Evolutionary conservation across 2,113 vertebrate species (phyloP).

Genomic region (Microtus pennsylvanicus): DNA sequence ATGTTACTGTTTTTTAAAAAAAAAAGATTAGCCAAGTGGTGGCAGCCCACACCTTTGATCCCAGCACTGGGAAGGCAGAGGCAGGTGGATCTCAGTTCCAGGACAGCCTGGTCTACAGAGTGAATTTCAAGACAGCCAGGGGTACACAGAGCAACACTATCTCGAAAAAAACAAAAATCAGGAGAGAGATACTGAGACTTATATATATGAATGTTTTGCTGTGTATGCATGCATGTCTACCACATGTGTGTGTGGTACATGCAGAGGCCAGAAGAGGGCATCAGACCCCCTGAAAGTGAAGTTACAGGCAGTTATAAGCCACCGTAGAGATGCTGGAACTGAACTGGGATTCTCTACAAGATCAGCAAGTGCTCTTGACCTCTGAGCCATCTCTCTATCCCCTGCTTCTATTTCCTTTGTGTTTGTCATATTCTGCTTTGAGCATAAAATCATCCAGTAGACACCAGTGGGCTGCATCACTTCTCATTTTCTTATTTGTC

Average conservation of each 20-base stretch:
- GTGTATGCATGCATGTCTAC: background rate
- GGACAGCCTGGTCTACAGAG: too few species aligned
- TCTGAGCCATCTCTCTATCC: background rate
- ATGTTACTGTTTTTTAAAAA: background rate
- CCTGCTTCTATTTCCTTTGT: background rate
- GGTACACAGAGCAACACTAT: too few species aligned
- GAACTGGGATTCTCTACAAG: background rate
- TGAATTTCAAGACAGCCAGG: too few species aligned
- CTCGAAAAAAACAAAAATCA: too few species aligned
- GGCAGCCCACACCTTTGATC: too few species aligned
- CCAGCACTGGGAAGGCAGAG: too few species aligned
- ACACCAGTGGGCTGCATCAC: background rate
- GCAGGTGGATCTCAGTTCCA: too few species aligned
- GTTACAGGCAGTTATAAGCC: background rate
- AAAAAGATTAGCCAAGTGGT: too few species aligned
- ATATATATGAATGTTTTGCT: background rate
- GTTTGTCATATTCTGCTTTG: background rate
- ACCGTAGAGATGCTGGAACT: background rate
- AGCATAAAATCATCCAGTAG: background rate
- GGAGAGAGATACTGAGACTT: background rate
- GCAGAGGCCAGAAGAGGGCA: background rate
- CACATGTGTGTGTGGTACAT: background rate
- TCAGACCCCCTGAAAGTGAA: background rate
- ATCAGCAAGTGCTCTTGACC: background rate
- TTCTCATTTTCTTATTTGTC: background rate